Evolutionary conservation across 2,113 vertebrate species (phyloP).

Genomic region (Sinocyclocheilus rhinocerous): DNA sequence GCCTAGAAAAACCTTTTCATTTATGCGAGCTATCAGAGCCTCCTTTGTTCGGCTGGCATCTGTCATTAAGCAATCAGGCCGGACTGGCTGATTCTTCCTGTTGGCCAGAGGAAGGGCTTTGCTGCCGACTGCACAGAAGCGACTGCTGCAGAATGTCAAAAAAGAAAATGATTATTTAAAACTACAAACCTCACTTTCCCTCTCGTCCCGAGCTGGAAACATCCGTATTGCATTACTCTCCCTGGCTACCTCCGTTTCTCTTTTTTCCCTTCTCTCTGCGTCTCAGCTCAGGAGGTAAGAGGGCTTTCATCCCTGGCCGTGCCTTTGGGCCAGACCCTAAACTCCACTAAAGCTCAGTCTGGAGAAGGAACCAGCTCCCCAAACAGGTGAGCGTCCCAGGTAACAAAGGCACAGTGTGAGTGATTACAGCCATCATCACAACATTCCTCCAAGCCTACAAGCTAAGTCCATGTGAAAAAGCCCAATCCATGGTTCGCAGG

Average conservation of each 20-base stretch:
- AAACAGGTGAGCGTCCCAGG: constrained; percentile 62
- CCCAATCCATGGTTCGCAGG: constrained; percentile 76
- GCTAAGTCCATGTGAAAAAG: constrained; percentile 79
- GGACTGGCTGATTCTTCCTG: constrained; percentile 81
- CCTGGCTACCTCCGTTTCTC: constrained; percentile 32
- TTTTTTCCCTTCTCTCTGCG: neutral
- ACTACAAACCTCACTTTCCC: constrained; percentile 53
- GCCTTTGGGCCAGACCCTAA: constrained; percentile 16
- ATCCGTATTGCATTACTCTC: constrained; percentile 59
- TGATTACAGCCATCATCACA: constrained; percentile 67
- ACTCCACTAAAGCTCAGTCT: neutral
- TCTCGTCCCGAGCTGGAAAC: constrained; percentile 51
- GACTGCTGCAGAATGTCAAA: constrained; percentile 57
- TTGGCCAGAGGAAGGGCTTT: constrained; percentile 77
- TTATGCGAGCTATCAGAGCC: constrained; percentile 78
- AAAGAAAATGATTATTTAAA: constrained; percentile 63
- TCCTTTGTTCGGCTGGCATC: constrained; percentile 85
- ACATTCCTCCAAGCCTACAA: constrained; percentile 66
- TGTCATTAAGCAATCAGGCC: constrained; percentile 86
- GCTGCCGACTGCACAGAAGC: constrained; percentile 69
- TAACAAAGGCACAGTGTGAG: constrained; percentile 64
- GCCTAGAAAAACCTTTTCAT: constrained; percentile 76
- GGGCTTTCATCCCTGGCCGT: constrained; percentile 14
- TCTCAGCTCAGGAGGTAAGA: constrained; percentile 2
- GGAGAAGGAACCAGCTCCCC: constrained; percentile 4